Base-by-base conservation (phyloP, 2,888 invertebrate genomes). In the Cremastinae sp. region DNA sequence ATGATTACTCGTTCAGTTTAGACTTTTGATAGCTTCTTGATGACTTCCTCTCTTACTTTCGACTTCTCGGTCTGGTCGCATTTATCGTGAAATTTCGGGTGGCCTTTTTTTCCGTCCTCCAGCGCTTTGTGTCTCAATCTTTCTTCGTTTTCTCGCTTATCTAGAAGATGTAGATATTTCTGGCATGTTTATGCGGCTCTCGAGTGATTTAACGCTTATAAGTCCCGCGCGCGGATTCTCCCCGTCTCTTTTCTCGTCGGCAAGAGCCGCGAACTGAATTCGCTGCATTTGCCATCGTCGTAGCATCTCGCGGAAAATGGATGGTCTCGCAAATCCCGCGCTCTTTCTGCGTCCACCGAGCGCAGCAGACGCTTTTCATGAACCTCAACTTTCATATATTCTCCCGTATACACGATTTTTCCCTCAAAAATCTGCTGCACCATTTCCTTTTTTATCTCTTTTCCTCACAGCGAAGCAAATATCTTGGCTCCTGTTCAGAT, bases 121-220 rank as follows among this genome's bases (percentile, higher is more conserved):
- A 0, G 4, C 10, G 28, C 53, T 20, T 55, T 64, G 9, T 39
- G 22, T 68, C 68, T 58, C 47, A n/a, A 37, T 62, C 56, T 61
- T 43, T 28, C 53, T 51, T 35, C 55, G 35, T 35, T 35, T 37
- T n/a, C 70, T 73, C 53, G 66, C 70, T 76, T 74, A 76, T 78
- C 74, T 75, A 53, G 58, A 55, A 62, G 78, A 76, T 76, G 74
- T 70, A 78, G 76, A 76, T 78, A 78, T 78, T 76, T 71, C 71
- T 78, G 78, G 78, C 78, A 78, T 78, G 74, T 78, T 78, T 78
- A 78, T 75, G 74, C 39, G 71, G 70, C 74, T 71, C 69, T 51
- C 76, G 76, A 78, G 76, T 78, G 78, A 78, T 78, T 78, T 78
- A 78, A 68, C 66, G 76, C 68, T 78, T 78, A 76, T 78, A 76